These are phyloP conservation scores for Brachyrhaphis roseni DNA, from an alignment of 2,797 vertebrate genomes.

Conservation along the genomic window DNA sequence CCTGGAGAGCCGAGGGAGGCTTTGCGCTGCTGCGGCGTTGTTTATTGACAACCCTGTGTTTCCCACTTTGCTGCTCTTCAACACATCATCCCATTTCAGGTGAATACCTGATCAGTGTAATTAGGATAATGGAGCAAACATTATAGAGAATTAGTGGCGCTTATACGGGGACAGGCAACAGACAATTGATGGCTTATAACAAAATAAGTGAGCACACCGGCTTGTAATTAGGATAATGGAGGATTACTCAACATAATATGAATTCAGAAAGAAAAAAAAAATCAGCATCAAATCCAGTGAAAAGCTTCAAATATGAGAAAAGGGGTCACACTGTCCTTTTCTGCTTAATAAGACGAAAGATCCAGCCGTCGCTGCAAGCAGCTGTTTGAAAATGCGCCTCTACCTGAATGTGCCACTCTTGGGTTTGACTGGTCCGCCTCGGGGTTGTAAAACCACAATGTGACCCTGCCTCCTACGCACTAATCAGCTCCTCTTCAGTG, in stretches of 20 bases:
- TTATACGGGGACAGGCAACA: not conserved
- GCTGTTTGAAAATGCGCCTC: conserved; percentile 5
- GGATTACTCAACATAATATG: conserved; percentile 5
- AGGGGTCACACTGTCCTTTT: not conserved
- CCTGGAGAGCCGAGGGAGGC: conserved; percentile 21
- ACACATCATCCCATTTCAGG: conserved; percentile 16
- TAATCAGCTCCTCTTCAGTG: conserved; percentile 17
- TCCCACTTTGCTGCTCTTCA: conserved; percentile 8
- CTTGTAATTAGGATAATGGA: conserved; percentile 24
- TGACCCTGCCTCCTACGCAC: conserved; percentile 9
- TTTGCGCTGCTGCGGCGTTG: conserved; percentile 10
- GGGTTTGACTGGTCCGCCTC: not conserved
- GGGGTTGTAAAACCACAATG: not conserved
- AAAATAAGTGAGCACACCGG: conserved; percentile 3
- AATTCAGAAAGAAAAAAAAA: not conserved
- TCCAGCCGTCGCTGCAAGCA: not conserved
- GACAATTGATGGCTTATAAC: conserved; percentile 7
- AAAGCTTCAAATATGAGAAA: not conserved
- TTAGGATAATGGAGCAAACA: conserved; percentile 10
- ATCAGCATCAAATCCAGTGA: not conserved
- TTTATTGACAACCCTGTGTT: conserved; percentile 30
- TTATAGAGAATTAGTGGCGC: not conserved
- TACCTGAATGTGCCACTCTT: not conserved
- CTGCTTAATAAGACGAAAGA: not conserved
- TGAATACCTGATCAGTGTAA: conserved; percentile 25